Evolutionary conservation across 1,140 invertebrate species (phyloP), one percentile per base, ranked within the genome.

Genomic region (Trigoniulus corallinus): DNA sequence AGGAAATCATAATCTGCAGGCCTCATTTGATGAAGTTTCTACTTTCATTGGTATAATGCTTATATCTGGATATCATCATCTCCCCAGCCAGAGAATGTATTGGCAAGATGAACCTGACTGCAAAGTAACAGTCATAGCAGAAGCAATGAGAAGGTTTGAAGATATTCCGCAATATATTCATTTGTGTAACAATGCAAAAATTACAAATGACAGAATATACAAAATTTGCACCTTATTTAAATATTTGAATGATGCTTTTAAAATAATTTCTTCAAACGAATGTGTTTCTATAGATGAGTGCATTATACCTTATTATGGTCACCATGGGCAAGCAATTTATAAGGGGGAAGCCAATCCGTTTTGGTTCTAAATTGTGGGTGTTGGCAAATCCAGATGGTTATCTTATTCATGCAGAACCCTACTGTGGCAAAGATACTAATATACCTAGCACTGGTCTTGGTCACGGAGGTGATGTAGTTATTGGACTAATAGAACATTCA

Each of bases 121-220:
- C 1, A 41, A 57, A 47, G 56, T 54, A 44, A 42, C 46, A 37
- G 22, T 57, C 20, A 52, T 60, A 10, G 41, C 54, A 12, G n/a
- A 53, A 53, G 45, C 47, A 12, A 58, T 58, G 53, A 41, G 52
- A 44, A 50, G 49, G 41, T 59, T 58, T 58, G 48, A 55, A 3
- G 49, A 56, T 47, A 52, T 59, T 48, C 24, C 53, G 26, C 48
- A 37, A 55, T 48, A 58, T 48, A 24, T 63, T 26, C 59, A 64
- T 55, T 54, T 63, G 15, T 29, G 43, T 26, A 57, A 64, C 49
- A 65, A 66, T 52, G 47, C 23, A 23, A 45, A 54, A 12, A 52
- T 59, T 45, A 56, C 58, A 44, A 59, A 58, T 55, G 56, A 65
- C 45, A 64, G 57, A 55, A 62, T 60, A 56, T 27, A 54, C 23